Evolutionary conservation across 2,888 invertebrate species (phyloP), one percentile per base, ranked within the genome.

Genomic region (Phragmatobia fuliginosa): DNA sequence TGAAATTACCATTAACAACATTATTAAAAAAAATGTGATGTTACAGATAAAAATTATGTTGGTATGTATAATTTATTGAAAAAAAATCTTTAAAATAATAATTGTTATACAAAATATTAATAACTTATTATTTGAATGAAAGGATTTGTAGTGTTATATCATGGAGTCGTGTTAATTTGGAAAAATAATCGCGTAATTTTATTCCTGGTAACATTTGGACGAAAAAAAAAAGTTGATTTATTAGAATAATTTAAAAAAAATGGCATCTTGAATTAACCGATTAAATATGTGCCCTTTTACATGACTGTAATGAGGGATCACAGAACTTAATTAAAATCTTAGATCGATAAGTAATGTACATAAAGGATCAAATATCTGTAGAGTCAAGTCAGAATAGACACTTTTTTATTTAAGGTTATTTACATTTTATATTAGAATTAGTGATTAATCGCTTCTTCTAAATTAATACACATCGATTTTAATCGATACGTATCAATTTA

Each of bases 11-110:
- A 75, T 58, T 73, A 70, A 62, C 86, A 87, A 59, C 49, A 86
- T 89, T 73, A 88, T 90, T 92, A 87, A 92, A 91, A 56, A 56
- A 87, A 86, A 94, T 95, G 94, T 95, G 94, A 95, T 94, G 88
- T 92, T 81, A 81, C 82, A 90, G 16, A 28, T 91, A 89, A 86
- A 90, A 90, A 75, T n/a, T 91, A 92, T 90, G 92, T 93, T 93
- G 90, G 90, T 82, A 84, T 88, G 83, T 89, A 91, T 91, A 88
- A 92, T 93, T 93, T 92, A 91, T 92, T 91, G 18, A 18, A 90
- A 92, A 90, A 90, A 87, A 85, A 88, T 89, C 90, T 89, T 87
- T 87, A 74, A 76, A 83, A 77, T 80, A 89, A 90, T 83, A 72
- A 84, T 84, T 77, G 78, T 76, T 83, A 85, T 87, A 85, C 71